Conservation (phyloP, 2,888 invertebrate genomes). For the Saturnia japonica region DNA sequence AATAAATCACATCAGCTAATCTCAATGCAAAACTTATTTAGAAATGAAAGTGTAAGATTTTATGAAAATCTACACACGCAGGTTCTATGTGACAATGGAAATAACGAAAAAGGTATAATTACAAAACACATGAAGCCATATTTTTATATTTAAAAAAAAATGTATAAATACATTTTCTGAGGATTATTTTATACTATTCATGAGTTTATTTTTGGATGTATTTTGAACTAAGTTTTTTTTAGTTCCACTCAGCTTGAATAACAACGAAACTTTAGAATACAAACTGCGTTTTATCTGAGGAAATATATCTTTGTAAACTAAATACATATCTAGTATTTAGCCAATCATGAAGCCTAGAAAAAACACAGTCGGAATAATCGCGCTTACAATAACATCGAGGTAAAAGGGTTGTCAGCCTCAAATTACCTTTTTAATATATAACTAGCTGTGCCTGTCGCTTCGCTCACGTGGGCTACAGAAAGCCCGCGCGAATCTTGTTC, state of each 20-base stretch:
- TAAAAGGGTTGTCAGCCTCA: slow-evolving; percentile 4
- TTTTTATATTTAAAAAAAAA: too few species aligned
- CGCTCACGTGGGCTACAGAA: too few species aligned
- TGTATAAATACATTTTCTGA: background rate
- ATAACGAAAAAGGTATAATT: too few species aligned
- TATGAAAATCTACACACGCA: too few species aligned
- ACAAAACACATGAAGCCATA: too few species aligned
- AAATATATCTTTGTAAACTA: slow-evolving; percentile 4
- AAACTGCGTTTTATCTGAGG: background rate
- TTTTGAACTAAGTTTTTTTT: background rate
- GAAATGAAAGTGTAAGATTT: too few species aligned
- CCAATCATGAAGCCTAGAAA: slow-evolving; percentile 9
- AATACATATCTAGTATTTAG: too few species aligned
- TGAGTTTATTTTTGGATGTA: background rate
- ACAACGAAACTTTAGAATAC: background rate
- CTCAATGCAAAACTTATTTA: too few species aligned
- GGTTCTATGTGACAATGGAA: too few species aligned
- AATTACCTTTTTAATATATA: background rate
- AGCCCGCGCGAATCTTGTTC: too few species aligned
- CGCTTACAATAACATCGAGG: background rate
- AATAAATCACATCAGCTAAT: too few species aligned
- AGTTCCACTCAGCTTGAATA: background rate
- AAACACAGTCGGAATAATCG: background rate
- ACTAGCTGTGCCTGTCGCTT: too few species aligned
- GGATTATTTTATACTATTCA: background rate